Conservation (phyloP, 1,140 invertebrate species). For the Apis dorsata region DNA sequence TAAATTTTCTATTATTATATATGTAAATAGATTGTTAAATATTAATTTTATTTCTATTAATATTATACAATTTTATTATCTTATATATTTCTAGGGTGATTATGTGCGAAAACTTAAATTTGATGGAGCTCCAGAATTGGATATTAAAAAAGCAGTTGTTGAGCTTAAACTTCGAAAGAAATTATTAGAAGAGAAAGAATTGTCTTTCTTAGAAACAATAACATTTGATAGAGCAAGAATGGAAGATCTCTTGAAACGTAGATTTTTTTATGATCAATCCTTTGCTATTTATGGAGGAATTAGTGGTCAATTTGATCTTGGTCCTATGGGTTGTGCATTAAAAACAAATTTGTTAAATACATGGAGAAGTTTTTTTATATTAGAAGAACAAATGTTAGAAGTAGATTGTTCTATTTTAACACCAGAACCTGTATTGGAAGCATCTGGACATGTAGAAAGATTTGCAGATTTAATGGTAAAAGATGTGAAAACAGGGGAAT, state of each 20-base stretch:
- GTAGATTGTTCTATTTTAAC: conserved; percentile 99
- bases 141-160: conserved; percentile 95
- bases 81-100: conserved; percentile 86
- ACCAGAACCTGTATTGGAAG: conserved; percentile 97
- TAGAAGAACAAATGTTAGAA: conserved; percentile 99
- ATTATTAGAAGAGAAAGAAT: conserved; percentile 95
- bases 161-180: conserved; percentile 96
- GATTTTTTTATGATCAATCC: conserved; percentile 99
- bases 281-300: conserved; percentile 99
- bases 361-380: conserved; percentile 98
- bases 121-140: conserved; percentile 92
- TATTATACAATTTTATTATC: background rate
- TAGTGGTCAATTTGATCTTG: conserved; percentile 96
- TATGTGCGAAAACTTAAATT: conserved; percentile 92
- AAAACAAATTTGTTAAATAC: conserved; percentile 96
- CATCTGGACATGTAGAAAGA: conserved; percentile 98
- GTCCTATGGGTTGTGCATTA: conserved; percentile 99
- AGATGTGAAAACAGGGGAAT: conserved; percentile 96
- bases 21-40: conserved; percentile 5
- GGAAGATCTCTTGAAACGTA: conserved; percentile 97
- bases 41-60: conserved; percentile 5
- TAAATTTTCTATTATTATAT: conserved; percentile 21
- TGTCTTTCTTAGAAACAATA: conserved; percentile 88
- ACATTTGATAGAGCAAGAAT: conserved; percentile 95
- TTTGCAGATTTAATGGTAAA: conserved; percentile 99